Base-by-base conservation (phyloP, 2,113 vertebrate genomes). In the Bufo bufo region DNA sequence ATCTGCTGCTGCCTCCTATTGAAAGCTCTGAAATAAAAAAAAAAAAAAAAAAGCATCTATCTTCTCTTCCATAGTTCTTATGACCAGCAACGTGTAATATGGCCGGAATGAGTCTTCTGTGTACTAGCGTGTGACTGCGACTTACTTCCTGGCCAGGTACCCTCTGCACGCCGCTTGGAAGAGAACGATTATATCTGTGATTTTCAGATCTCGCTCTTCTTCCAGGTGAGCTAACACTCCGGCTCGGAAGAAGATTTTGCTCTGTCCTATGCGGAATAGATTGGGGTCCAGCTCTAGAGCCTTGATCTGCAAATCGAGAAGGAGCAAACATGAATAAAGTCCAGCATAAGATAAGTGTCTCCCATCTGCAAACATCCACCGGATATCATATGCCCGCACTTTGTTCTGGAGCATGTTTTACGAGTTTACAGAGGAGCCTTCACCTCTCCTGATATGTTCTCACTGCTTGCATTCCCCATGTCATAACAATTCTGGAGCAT, bases 201-300 rank as follows among this genome's bases (percentile, higher is more conserved):
- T 97, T 93, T 98, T 98, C 63, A 98, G 92, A 90, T 98, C 97
- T 85, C 97, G 92, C 66, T 98, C 97, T 85, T 98, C 97, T 72
- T 98, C 97, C 89, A 98, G 92, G 85, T 98, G 97, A 89, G 93
- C 97, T 91, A 98, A 91, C 80, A 98, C 97, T 43, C 97, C 97
- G 0, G 97, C 97, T 85, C 97, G 93, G 94, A 98, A 98, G 93
- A 98, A 98, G 88, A 98, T 96, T 92, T 98, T 98, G 91, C 97
- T 98, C 93, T 98, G 97, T 71, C 97, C 97, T 84, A 98, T 96
- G 0, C 96, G 94, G 92, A 95, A 98, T 75, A 98, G 93, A 91
- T 98, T 98, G 85, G 91, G 93, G 86, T 98, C 97, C 89, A 98
- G 91, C 66, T 98, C 97, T 91, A 98, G 90, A 86, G 96, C 96